These are phyloP conservation scores for Vesta saturnalis DNA, from an alignment of 2,888 invertebrate species.

Conservation along the genomic window DNA sequence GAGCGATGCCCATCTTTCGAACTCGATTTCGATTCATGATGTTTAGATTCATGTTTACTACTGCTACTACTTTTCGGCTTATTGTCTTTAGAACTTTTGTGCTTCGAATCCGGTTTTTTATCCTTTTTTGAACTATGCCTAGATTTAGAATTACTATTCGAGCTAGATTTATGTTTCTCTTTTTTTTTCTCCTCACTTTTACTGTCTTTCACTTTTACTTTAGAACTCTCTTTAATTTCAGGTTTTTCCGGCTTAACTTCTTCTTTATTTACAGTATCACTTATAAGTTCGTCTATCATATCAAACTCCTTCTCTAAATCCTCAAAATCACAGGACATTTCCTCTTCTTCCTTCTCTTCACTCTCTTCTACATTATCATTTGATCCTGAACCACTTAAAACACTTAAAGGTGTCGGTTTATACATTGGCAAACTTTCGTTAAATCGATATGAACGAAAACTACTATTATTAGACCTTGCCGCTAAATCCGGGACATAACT, in stretches of 20 bases:
- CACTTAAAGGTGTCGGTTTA: conserved; percentile 60
- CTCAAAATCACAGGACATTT: conserved; percentile 50
- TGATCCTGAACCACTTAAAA: conserved; percentile 50
- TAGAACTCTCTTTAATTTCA: not conserved
- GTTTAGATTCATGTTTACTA: conserved; percentile 44
- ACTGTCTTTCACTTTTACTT: conserved; percentile 14
- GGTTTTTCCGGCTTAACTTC: conserved; percentile 29
- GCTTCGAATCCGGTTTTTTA: conserved; percentile 38
- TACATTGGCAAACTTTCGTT: conserved; percentile 55
- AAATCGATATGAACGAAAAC: conserved; percentile 47
- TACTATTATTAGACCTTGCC: conserved; percentile 62
- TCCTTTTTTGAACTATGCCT: conserved; percentile 24
- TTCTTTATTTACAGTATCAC: conserved; percentile 30
- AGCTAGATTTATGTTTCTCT: not conserved
- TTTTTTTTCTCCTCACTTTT: conserved; percentile 11
- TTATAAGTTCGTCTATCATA: conserved; percentile 61
- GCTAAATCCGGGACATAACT: conserved; percentile 66
- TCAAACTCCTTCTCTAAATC: conserved; percentile 60
- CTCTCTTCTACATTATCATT: conserved; percentile 10
- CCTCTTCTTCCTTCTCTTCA: not conserved
- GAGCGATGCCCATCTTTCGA: conserved; percentile 42
- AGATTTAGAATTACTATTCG: conserved; percentile 15
- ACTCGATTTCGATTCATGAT: conserved; percentile 16
- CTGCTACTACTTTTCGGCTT: conserved; percentile 42
- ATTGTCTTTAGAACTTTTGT: conserved; percentile 48